Conservation (phyloP, 1,140 invertebrate species). For the Euwallacea fornicatus region DNA sequence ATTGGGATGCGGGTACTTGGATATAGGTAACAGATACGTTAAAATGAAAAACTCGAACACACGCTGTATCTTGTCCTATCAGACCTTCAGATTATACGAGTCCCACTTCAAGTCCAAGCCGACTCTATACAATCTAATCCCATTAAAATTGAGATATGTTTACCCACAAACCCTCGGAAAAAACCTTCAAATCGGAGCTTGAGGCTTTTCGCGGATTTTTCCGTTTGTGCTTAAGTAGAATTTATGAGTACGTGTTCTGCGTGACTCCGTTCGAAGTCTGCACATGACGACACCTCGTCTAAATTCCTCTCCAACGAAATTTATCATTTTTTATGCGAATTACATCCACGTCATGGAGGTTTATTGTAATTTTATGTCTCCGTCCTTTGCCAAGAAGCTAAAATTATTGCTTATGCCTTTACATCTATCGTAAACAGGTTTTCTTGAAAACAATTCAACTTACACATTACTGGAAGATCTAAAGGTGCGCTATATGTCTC, state of each 20-base stretch:
- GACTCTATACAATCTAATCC: neutral
- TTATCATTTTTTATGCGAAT: slow-evolving; percentile 41
- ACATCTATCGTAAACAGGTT: slow-evolving; percentile 40
- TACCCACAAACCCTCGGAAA: neutral
- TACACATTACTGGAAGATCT: slow-evolving; percentile 66
- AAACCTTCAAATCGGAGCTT: slow-evolving; percentile 1
- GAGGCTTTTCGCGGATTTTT: neutral
- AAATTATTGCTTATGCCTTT: neutral
- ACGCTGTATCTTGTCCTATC: neutral
- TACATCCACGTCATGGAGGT: slow-evolving; percentile 2
- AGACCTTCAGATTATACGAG: neutral
- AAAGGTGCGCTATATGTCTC: slow-evolving; percentile 65
- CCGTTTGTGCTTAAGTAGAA: slow-evolving; percentile 17
- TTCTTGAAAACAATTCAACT: too few relatives aligned
- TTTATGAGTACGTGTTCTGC: slow-evolving; percentile 18
- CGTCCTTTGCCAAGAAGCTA: neutral
- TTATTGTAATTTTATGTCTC: slow-evolving; percentile 17
- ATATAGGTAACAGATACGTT: neutral
- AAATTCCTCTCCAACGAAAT: slow-evolving; percentile 36
- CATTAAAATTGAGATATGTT: slow-evolving; percentile 3
- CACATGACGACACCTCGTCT: slow-evolving; percentile 47
- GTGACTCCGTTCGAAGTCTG: slow-evolving; percentile 35
- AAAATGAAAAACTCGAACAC: neutral
- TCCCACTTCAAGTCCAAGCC: neutral
- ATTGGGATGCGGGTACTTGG: neutral